Evolutionary conservation across 2,797 vertebrate species (phyloP).

Genomic region (Muscicapa striata): DNA sequence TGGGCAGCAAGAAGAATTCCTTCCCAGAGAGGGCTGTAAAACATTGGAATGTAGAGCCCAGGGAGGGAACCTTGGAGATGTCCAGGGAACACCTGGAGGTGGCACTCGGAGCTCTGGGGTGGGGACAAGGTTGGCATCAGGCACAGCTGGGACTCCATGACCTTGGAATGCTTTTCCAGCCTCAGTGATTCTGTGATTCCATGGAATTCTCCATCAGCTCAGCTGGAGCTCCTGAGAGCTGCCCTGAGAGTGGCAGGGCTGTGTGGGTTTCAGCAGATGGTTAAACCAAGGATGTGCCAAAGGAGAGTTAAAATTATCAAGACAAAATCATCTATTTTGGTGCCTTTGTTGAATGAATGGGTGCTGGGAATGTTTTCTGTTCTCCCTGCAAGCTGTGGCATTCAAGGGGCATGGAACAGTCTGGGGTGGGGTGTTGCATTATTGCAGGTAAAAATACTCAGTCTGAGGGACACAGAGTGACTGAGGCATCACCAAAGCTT

Average conservation of each 20-base stretch:
- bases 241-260: neutral
- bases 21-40: no score
- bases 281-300: no score
- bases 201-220: neutral
- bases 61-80: neutral
- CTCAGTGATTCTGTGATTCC: neutral
- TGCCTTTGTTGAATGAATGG: no score
- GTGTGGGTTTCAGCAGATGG: no score
- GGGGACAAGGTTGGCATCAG: fast-evolving
- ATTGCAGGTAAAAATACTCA: neutral
- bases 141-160: fast-evolving
- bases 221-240: neutral
- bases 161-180: fast-evolving
- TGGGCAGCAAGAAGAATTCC: fast-evolving
- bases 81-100: fast-evolving
- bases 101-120: neutral
- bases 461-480: neutral
- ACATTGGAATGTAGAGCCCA: neutral
- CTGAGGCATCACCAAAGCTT: neutral
- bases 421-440: neutral
- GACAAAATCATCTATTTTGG: no score
- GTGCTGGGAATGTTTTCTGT: neutral
- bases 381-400: neutral
- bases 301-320: no score
- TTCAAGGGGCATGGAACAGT: neutral